Base-by-base conservation (phyloP, 1,140 invertebrate species). In the Drosophila sproati region DNA sequence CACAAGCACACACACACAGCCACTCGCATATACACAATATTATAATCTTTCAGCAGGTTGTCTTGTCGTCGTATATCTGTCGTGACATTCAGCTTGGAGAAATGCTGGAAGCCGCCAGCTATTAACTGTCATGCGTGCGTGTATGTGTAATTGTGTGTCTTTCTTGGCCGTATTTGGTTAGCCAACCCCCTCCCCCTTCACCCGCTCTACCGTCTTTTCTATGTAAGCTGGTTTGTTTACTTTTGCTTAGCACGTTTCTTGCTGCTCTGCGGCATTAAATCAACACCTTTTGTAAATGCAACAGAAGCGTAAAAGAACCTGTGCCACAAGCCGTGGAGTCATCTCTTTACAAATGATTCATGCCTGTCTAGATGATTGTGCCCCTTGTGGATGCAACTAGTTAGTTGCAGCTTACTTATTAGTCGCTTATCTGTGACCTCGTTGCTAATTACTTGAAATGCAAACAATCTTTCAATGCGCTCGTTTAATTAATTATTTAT, bases 361-460 rank as follows among this genome's bases (percentile, higher is more conserved):
- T 20, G 20, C 20, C 20, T 20, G 20, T 20, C 20, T 20, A 20
- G 20, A 20, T 20, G 20, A 20, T 43, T 60, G 2, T 7, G 56
- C 45, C 4, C 2, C 41, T 35, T 10, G 35, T 32, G n/a, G 34
- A 3, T 32, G 68, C 47, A 20, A 64, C 10, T 54, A 20, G 29
- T 45, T 35, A 59, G 52, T 59, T 75, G 68, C 61, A n/a, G 12
- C 4, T 10, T 10, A 51, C 5, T 69, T 34, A 50, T 31, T 31
- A 12, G 35, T 12, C 35, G 20, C 31, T 50, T 39, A 12, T 51
- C 10, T 41, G 60, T 29, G 32, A 29, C 52, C 56, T 50, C 54
- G 78, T 72, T 66, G 75, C 69, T 78, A 73, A 86, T 86, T 86
- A 71, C 63, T 60, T 73, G n/a, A 43, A 4, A 57, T n/a, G 20